Evolutionary conservation across 2,888 invertebrate genomes (phyloP).

Genomic region (Sinodicranocentrus sp.): DNA sequence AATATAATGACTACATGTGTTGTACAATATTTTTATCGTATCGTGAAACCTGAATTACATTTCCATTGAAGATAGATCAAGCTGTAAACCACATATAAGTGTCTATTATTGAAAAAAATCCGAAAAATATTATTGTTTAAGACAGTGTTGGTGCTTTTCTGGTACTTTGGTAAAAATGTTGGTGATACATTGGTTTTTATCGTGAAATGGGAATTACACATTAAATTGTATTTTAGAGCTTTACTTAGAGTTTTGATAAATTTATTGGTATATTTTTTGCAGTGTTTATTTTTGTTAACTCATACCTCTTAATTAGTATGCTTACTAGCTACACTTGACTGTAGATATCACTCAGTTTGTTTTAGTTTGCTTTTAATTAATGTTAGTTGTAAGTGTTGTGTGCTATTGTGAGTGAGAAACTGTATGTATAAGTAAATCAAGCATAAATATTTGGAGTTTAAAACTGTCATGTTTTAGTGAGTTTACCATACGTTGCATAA

Average conservation of each 20-base stretch:
- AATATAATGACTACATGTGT: too few species aligned
- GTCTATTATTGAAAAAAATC: neutral
- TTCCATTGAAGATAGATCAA: neutral
- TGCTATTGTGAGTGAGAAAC: too few species aligned
- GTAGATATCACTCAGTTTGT: too few species aligned
- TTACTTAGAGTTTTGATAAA: neutral
- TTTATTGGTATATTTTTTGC: slow-evolving; percentile 14
- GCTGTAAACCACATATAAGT: neutral
- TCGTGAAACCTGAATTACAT: neutral
- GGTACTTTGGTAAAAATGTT: neutral
- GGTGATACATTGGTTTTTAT: neutral
- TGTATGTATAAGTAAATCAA: too few species aligned
- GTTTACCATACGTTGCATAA: too few species aligned
- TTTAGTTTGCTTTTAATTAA: too few species aligned
- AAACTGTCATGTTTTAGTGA: too few species aligned
- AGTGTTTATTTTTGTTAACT: neutral
- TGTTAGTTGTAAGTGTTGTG: too few species aligned
- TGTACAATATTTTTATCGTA: slow-evolving; percentile 1
- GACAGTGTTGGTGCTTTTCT: slow-evolving; percentile 5
- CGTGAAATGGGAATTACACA: neutral
- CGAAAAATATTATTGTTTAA: neutral
- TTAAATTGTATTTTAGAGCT: slow-evolving; percentile 1
- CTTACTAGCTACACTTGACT: too few species aligned
- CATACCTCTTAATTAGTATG: too few species aligned
- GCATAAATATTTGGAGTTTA: too few species aligned